A percentile compares a stretch with the other conserved stretches of the same genome.
These are phyloP conservation scores for Lasioglossum albipes DNA, from an alignment of 1,140 invertebrate species.

Conservation along the genomic window DNA sequence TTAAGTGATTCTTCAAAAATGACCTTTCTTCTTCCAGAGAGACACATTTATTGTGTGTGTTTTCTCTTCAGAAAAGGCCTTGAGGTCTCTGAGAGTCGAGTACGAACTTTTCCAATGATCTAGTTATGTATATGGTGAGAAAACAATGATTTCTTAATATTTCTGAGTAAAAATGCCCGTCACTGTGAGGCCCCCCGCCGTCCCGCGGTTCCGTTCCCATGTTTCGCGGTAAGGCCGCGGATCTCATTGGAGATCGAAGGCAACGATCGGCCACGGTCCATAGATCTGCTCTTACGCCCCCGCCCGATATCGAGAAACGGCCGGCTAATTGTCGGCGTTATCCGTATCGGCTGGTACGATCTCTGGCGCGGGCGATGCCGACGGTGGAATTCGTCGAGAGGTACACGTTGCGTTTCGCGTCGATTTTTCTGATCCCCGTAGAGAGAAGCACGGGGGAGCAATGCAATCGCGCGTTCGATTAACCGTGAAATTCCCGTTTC, in stretches of 20 bases:
- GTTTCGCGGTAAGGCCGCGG: too few relatives aligned
- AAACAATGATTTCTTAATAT: too few relatives aligned
- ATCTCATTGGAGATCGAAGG: conserved; percentile 29
- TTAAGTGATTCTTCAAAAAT: too few relatives aligned
- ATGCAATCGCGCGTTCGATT: conserved; percentile 22
- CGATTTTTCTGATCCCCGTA: conserved; percentile 6
- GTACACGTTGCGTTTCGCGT: conserved; percentile 11
- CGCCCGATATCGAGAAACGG: conserved; percentile 62
- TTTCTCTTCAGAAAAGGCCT: too few relatives aligned
- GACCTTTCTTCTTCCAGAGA: too few relatives aligned
- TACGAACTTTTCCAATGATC: too few relatives aligned
- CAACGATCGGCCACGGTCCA: conserved; percentile 49
- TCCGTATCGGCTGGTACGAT: conserved; percentile 49
- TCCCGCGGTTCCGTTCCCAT: too few relatives aligned
- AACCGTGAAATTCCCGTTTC: conserved; percentile 43
- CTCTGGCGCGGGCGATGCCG: conserved; percentile 25
- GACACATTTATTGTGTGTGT: too few relatives aligned
- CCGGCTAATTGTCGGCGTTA: conserved; percentile 64
- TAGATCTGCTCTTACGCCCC: conserved; percentile 56
- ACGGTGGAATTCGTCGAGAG: conserved; percentile 43
- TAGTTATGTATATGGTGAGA: too few relatives aligned
- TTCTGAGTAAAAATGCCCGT: too few relatives aligned
- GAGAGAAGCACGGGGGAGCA: background rate
- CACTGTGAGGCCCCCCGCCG: too few relatives aligned
- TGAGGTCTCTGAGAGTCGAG: too few relatives aligned